These are phyloP conservation scores for Drosophila ironensis DNA, from an alignment of 1,140 invertebrate genomes.

Conservation along the genomic window DNA sequence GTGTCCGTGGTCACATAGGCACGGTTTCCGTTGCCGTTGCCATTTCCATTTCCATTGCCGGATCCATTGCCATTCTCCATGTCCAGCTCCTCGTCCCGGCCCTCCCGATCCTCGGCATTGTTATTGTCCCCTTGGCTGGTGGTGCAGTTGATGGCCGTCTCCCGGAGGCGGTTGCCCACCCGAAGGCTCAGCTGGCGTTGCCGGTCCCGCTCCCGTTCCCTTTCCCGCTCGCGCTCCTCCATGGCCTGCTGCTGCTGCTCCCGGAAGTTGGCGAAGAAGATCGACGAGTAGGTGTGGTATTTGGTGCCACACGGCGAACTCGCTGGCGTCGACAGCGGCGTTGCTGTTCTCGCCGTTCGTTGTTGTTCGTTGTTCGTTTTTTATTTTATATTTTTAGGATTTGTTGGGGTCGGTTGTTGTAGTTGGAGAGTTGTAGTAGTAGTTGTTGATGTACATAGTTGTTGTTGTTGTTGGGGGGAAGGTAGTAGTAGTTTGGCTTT, in stretches of 20 bases:
- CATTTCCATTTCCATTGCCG: conserved; percentile 62
- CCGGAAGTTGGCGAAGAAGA: conserved; percentile 80
- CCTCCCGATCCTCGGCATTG: conserved; percentile 33
- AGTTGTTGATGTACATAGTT: neutral
- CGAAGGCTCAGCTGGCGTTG: conserved; percentile 64
- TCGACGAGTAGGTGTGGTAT: conserved; percentile 78
- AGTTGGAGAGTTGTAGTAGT: conserved; percentile 9
- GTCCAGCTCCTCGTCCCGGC: conserved; percentile 54
- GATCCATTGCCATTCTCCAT: conserved; percentile 54
- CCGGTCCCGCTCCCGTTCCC: conserved; percentile 60
- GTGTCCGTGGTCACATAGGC: conserved; percentile 70
- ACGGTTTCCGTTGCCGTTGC: conserved; percentile 68
- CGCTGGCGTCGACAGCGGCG: conserved; percentile 76
- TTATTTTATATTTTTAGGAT: too few relatives aligned
- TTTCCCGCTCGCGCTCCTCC: conserved; percentile 61
- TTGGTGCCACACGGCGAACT: conserved; percentile 79
- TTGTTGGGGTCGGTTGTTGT: conserved; percentile 36
- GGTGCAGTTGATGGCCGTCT: conserved; percentile 76
- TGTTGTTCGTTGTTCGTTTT: conserved; percentile 49
- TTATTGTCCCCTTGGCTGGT: conserved; percentile 47
- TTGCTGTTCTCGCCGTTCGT: conserved; percentile 67
- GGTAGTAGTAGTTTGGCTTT: conserved; percentile 81
- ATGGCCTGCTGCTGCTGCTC: conserved; percentile 68
- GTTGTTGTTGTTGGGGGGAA: conserved; percentile 44
- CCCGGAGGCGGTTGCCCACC: conserved; percentile 65